phyloP scores from a whole-genome alignment of 2,888 invertebrate species.

The Pogonocherus hispidulus region DNA sequence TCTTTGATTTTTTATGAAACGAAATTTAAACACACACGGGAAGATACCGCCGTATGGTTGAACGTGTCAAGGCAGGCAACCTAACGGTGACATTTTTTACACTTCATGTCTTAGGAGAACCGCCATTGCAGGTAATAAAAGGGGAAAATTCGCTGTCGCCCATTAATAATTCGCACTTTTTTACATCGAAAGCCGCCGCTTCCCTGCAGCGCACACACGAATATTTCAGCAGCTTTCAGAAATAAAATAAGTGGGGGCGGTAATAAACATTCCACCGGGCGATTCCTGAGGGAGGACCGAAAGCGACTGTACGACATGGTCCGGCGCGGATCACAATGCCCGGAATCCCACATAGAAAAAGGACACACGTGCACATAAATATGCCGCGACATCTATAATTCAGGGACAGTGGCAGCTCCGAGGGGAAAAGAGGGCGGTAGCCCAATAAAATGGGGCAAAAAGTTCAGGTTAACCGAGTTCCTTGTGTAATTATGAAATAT shows the following conservation, averaged over 20 bases:
- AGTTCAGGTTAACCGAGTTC: no score
- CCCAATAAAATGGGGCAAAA: no score
- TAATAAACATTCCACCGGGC: constrained; percentile 49
- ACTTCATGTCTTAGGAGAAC: background rate
- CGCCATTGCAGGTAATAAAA: constrained; percentile 36
- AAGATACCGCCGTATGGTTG: background rate
- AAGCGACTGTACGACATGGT: constrained; percentile 47
- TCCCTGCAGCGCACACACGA: constrained; percentile 5
- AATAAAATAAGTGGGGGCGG: constrained; percentile 29
- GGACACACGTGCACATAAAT: constrained; percentile 63
- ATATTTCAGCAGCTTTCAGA: constrained; percentile 21
- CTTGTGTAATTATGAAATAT: no score
- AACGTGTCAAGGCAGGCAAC: background rate
- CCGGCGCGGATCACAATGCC: constrained; percentile 56
- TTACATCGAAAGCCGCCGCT: constrained; percentile 5
- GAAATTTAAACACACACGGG: no score
- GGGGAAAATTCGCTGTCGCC: constrained; percentile 40
- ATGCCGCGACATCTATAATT: constrained; percentile 64
- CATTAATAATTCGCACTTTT: constrained; percentile 48
- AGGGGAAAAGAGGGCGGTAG: constrained; percentile 55
- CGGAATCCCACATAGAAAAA: constrained; percentile 60
- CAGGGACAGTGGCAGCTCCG: constrained; percentile 58
- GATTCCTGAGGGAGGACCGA: constrained; percentile 54
- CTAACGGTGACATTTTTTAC: constrained; percentile 1
- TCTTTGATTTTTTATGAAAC: no score